Evolutionary conservation across 2,888 invertebrate genomes (phyloP).

Genomic region (Thelaira solivaga): DNA sequence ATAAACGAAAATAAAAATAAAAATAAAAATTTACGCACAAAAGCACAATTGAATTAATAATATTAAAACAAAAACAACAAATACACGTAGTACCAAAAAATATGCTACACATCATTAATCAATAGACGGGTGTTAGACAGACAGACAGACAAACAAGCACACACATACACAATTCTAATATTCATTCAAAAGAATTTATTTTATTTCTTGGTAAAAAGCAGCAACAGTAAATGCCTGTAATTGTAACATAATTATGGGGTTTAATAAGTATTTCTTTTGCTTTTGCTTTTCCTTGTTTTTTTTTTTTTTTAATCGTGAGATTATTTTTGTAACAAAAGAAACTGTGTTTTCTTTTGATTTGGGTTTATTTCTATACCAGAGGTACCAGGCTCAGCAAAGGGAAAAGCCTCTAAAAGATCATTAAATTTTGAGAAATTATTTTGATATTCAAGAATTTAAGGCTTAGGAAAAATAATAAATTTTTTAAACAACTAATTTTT

Average conservation of each 20-base stretch:
- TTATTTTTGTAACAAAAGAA: slow-evolving; percentile 1
- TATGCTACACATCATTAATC: slow-evolving; percentile 58
- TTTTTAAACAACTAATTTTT: neutral
- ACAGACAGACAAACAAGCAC: neutral
- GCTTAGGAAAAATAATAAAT: neutral
- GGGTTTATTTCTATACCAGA: neutral
- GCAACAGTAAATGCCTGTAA: slow-evolving; percentile 12
- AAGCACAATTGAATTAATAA: slow-evolving; percentile 52
- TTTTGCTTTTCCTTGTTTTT: neutral
- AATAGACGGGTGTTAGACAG: slow-evolving; percentile 23
- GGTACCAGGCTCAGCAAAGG: neutral
- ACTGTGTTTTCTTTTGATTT: neutral
- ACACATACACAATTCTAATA: neutral
- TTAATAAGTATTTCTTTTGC: no score
- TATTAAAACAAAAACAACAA: no score
- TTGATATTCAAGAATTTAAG: neutral
- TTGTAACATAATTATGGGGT: slow-evolving; percentile 40
- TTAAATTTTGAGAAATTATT: neutral
- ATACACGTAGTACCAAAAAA: slow-evolving; percentile 52
- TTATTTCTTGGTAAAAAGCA: slow-evolving; percentile 1
- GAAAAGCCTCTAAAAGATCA: neutral
- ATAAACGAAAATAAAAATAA: slow-evolving; percentile 19
- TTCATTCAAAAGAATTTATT: slow-evolving; percentile 10
- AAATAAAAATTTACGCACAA: slow-evolving; percentile 47
- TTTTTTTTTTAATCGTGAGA: slow-evolving; percentile 25